These are phyloP conservation scores for Isotomurus palustris DNA, from an alignment of 2,888 invertebrate genomes.

Conservation along the genomic window DNA sequence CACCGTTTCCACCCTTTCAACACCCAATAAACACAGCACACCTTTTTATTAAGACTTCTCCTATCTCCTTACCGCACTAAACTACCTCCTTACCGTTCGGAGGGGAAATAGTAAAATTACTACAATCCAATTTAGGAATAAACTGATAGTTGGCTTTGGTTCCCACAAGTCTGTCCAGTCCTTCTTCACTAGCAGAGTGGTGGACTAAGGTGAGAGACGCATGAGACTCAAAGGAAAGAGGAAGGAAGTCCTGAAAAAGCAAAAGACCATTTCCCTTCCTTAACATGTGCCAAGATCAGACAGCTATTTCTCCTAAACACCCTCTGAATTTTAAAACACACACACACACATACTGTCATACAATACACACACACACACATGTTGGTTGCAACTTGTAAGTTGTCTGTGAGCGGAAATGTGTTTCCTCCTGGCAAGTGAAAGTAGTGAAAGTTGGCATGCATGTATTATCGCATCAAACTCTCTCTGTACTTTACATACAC, in stretches of 20 bases:
- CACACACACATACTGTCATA: no score
- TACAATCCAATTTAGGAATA: not conserved
- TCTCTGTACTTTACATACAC: no score
- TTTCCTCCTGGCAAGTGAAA: no score
- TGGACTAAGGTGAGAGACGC: not conserved
- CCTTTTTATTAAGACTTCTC: not conserved
- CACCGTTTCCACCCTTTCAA: constrained; percentile 12
- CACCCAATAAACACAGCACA: not conserved
- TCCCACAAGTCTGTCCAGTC: not conserved
- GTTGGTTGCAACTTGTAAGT: no score
- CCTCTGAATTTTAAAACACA: no score
- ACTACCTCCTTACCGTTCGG: constrained; percentile 4
- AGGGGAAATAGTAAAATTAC: constrained; percentile 2
- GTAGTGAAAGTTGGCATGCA: no score
- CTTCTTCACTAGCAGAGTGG: not conserved
- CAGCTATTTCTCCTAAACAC: no score
- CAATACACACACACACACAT: no score
- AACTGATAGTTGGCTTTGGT: constrained; percentile 2
- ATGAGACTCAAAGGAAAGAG: constrained; percentile 9
- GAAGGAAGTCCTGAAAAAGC: constrained; percentile 7
- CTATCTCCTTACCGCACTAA: not conserved
- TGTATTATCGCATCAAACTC: no score
- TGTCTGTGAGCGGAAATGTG: no score
- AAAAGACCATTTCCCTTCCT: not conserved
- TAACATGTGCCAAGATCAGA: no score